Percentiles rank a stretch among this genome's conserved stretches.
Evolutionary conservation across 2,113 vertebrate species (phyloP).

Genomic region (Mola mola): DNA sequence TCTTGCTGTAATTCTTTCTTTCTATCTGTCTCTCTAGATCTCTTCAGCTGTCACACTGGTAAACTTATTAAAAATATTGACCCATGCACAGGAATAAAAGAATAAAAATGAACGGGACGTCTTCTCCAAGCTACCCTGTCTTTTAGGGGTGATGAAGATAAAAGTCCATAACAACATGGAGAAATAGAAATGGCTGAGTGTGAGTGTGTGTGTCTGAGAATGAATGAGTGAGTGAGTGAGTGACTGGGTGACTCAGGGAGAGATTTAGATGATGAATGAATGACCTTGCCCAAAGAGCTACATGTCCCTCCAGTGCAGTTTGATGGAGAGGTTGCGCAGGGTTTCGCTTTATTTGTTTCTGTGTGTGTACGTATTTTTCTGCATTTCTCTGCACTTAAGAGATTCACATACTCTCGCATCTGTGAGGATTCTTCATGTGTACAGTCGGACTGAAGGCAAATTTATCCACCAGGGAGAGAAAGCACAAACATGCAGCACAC

Average conservation of each 20-base stretch:
- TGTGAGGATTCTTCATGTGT: slow-evolving; percentile 54
- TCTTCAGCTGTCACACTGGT: slow-evolving; percentile 34
- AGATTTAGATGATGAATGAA: slow-evolving; percentile 73
- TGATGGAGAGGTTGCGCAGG: slow-evolving; percentile 53
- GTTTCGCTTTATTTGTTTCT: slow-evolving; percentile 41
- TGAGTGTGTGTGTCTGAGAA: neutral
- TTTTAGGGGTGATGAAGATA: slow-evolving; percentile 64
- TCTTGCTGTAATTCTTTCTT: slow-evolving; percentile 27
- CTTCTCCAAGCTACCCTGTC: slow-evolving; percentile 31
- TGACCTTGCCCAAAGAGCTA: slow-evolving; percentile 75
- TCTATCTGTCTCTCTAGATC: slow-evolving; percentile 22
- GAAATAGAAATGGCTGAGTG: slow-evolving; percentile 13
- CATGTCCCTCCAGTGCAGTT: slow-evolving; percentile 52
- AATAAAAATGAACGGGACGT: slow-evolving; percentile 15
- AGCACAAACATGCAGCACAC: slow-evolving; percentile 50
- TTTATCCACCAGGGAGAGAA: slow-evolving; percentile 50
- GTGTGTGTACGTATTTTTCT: neutral
- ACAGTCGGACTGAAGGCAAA: slow-evolving; percentile 47
- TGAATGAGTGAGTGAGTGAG: slow-evolving; percentile 3
- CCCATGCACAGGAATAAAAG: slow-evolving; percentile 31
- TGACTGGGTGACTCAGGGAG: slow-evolving; percentile 39
- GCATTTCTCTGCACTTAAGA: slow-evolving; percentile 28
- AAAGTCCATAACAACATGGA: slow-evolving; percentile 40
- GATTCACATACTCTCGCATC: slow-evolving; percentile 41
- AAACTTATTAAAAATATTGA: slow-evolving; percentile 38